phyloP scores from a whole-genome alignment of 2,797 vertebrate species.

The Coregonus suidteri region DNA sequence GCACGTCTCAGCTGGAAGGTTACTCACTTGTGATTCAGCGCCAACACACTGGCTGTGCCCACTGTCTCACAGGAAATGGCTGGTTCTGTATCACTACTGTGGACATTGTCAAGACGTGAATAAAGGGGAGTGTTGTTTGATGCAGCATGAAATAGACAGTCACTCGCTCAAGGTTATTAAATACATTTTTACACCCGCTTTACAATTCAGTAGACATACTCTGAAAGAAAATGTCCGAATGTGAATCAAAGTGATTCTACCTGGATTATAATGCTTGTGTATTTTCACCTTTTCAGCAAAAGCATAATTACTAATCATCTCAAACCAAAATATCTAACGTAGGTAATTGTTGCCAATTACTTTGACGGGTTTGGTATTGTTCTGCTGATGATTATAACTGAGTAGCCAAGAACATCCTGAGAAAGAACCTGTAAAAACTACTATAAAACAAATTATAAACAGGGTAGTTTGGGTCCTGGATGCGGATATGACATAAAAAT shows the following conservation, averaged over 20 bases:
- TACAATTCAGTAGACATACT: not conserved
- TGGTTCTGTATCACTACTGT: constrained; percentile 3
- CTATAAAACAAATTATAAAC: too few species aligned
- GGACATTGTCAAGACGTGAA: constrained; percentile 2
- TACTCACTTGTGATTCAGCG: constrained; percentile 60
- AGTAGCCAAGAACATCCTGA: not conserved
- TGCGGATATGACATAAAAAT: too few species aligned
- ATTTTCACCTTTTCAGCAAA: not conserved
- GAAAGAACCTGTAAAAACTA: not conserved
- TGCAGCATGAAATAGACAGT: not conserved
- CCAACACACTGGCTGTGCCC: not conserved
- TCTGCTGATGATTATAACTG: too few species aligned
- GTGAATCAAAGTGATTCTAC: not conserved
- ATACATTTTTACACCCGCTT: not conserved
- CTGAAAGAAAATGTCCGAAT: not conserved
- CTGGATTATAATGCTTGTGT: not conserved
- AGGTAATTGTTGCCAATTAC: not conserved
- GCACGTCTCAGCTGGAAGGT: constrained; percentile 50
- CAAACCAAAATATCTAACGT: not conserved
- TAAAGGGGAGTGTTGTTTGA: constrained; percentile 6
- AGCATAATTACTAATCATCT: not conserved
- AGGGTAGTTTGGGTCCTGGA: too few species aligned
- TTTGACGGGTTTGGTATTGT: not conserved
- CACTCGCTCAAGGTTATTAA: not conserved
- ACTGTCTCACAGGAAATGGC: not conserved